These are phyloP conservation scores for Odontophorus gujanensis DNA, from an alignment of 2,113 vertebrate species.

Conservation along the genomic window DNA sequence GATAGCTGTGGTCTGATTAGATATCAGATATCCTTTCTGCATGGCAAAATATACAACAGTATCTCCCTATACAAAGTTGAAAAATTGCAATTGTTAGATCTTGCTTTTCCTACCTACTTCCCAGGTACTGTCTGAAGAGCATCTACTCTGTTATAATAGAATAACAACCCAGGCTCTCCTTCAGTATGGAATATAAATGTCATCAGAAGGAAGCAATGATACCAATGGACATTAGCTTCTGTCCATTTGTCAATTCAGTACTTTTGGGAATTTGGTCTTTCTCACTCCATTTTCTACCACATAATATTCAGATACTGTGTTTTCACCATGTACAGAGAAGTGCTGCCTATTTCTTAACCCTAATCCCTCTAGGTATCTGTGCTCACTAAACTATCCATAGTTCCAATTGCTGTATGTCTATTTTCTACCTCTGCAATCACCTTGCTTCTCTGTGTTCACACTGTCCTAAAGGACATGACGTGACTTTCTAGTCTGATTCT, in stretches of 20 bases:
- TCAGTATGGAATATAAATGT: neutral
- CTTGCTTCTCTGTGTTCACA: neutral
- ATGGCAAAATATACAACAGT: neutral
- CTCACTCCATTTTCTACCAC: neutral
- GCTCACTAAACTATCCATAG: neutral
- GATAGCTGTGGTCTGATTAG: neutral
- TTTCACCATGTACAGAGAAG: neutral
- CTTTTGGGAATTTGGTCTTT: neutral
- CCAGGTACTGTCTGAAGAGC: too few species aligned
- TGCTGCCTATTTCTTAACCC: neutral
- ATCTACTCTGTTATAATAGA: neutral
- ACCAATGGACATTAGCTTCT: neutral
- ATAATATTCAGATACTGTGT: neutral
- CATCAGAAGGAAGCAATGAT: neutral
- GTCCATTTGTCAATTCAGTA: neutral
- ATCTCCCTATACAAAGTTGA: neutral
- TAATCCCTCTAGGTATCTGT: neutral
- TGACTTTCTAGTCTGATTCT: neutral
- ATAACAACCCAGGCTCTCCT: neutral
- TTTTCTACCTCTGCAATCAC: neutral
- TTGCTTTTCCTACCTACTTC: neutral
- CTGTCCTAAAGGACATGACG: neutral
- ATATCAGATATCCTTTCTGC: neutral
- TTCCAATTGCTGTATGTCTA: neutral
- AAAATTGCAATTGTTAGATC: neutral